Base-by-base conservation (phyloP, 2,113 vertebrate genomes). In the Brachyhypopomus gauderio region DNA sequence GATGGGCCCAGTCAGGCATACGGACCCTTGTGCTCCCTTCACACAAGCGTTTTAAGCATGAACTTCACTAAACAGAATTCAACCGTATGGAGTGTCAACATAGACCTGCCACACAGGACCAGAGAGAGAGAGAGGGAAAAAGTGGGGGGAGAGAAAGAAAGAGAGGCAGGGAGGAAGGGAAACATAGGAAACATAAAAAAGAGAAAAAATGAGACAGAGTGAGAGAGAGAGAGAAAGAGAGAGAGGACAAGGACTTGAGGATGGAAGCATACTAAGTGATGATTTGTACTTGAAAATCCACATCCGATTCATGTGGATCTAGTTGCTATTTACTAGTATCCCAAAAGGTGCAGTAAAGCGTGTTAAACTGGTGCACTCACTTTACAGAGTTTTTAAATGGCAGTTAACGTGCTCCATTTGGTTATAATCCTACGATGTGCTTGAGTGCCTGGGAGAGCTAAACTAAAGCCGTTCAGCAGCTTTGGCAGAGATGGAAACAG, bases 21-120 rank as follows among this genome's bases (percentile, higher is more conserved):
- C 8, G 45, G 45, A 52, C 92, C 93, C 92, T 89, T 91, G 91
- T 88, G 89, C 93, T 91, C 88, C 89, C 20, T 88, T 91, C 90
- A 93, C 89, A 92, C 87, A 88, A 79, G 81, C 82, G 12, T 70
- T 63, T 86, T 85, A 87, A 88, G 84, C 85, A 85, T 77, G 81
- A 83, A 63, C 73, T 86, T 84, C 85, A 78, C 88, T 86, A 89
- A 89, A 88, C 71, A 8, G 71, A 79, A 69, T 76, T 34, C 75
- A 82, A 72, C 73, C 59, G 41, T 72, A 85, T 30, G 45, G 45
- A 52, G 45, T 14, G 12, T 52, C 45, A 52, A 52, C 45, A 52
- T 52, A 63, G 69, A 88, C 86, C 81, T 85, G 78, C 81, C 74
- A 77, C 22, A 64, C 30, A 75, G 22, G 25, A 12, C 14, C 22